Conservation (phyloP, 2,113 vertebrate species). For the Semnopithecus entellus region DNA sequence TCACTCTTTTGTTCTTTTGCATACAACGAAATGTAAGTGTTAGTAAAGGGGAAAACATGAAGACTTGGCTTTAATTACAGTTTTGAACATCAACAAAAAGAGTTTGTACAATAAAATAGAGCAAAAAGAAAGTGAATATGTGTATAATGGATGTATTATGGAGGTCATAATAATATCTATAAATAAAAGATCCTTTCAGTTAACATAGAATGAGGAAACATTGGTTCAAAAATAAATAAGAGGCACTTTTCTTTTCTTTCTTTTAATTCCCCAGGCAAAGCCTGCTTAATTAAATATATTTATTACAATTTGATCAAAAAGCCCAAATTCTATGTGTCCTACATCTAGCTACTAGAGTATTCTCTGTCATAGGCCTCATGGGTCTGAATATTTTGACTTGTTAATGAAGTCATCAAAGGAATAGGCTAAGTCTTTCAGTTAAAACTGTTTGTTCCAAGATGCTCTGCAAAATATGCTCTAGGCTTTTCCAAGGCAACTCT, state of each 20-base stretch:
- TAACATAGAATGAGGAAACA: slow-evolving; percentile 71
- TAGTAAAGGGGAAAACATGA: slow-evolving; percentile 50
- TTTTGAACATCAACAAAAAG: slow-evolving; percentile 61
- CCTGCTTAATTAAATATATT: slow-evolving; percentile 86
- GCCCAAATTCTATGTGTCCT: slow-evolving; percentile 83
- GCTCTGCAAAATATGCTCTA: slow-evolving; percentile 81
- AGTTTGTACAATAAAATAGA: slow-evolving; percentile 55
- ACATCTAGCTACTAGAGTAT: slow-evolving; percentile 85
- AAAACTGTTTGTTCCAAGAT: slow-evolving; percentile 86
- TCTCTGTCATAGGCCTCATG: slow-evolving; percentile 84
- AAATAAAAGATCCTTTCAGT: slow-evolving; percentile 55
- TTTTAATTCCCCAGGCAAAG: slow-evolving; percentile 79
- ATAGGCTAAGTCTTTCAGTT: slow-evolving; percentile 81
- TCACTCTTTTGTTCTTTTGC: slow-evolving; percentile 28
- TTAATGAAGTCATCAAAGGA: slow-evolving; percentile 85
- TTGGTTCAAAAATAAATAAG: slow-evolving; percentile 81
- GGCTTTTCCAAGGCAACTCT: slow-evolving; percentile 76
- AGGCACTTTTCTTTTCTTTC: slow-evolving; percentile 69
- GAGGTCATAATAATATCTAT: slow-evolving; percentile 41
- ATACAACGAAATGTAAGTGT: slow-evolving; percentile 21
- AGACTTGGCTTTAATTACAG: slow-evolving; percentile 59
- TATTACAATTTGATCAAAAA: slow-evolving; percentile 88
- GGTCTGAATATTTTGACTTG: slow-evolving; percentile 83
- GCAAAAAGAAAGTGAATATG: slow-evolving; percentile 44
- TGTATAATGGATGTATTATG: slow-evolving; percentile 28